Evolutionary conservation across 1,140 invertebrate species (phyloP).

Genomic region (Bilobella aurantiaca): DNA sequence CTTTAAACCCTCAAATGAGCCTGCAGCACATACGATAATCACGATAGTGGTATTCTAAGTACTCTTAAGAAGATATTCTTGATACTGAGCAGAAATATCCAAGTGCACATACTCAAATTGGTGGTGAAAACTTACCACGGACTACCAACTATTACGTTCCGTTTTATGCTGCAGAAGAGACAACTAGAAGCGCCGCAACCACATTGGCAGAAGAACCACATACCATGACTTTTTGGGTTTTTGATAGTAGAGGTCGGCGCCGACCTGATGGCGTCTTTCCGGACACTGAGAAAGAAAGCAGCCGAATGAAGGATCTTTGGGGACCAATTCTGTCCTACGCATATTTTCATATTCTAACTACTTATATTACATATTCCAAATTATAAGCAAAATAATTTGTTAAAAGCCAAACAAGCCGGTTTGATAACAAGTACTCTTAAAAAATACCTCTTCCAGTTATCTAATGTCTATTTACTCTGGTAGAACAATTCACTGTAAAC

Average conservation of each 20-base stretch:
- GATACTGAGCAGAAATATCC: conserved; percentile 18
- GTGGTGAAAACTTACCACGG: conserved; percentile 10
- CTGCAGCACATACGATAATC: conserved; percentile 21
- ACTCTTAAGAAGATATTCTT: conserved; percentile 19
- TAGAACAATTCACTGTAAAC: neutral
- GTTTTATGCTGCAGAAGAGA: conserved; percentile 4
- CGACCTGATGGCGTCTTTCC: conserved; percentile 13
- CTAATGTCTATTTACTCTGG: too few relatives aligned
- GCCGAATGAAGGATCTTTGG: conserved; percentile 6
- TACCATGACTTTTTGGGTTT: conserved; percentile 15
- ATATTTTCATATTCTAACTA: conserved; percentile 22
- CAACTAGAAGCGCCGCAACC: too few relatives aligned
- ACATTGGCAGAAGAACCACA: neutral
- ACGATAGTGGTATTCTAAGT: conserved; percentile 19
- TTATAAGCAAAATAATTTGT: too few relatives aligned
- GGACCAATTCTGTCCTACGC: conserved; percentile 15
- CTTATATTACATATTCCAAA: conserved; percentile 7
- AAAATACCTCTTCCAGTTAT: too few relatives aligned
- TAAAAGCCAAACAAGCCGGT: too few relatives aligned
- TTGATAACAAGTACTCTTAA: too few relatives aligned
- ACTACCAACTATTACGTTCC: conserved; percentile 23
- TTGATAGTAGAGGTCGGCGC: conserved; percentile 14
- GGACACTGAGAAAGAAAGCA: neutral
- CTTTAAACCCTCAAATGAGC: conserved; percentile 18
- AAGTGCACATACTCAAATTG: conserved; percentile 4